phyloP scores from a whole-genome alignment of 1,140 invertebrate genomes.

The Camponotus pennsylvanicus region DNA sequence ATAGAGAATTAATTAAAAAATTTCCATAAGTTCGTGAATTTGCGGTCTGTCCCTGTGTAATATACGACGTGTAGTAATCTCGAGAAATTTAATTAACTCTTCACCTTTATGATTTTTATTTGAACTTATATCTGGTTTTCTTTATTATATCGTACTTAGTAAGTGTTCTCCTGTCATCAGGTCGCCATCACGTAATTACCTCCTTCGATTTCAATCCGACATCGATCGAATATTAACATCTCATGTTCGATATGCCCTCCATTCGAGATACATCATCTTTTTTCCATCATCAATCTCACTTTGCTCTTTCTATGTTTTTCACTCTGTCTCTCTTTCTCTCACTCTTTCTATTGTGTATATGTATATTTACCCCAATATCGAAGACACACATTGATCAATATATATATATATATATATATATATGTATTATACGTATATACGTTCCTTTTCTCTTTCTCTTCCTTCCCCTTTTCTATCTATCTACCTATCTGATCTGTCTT shows the following conservation, averaged over 20 bases:
- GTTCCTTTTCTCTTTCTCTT: conserved; percentile 53
- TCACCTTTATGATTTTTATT: conserved; percentile 46
- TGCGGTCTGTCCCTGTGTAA: neutral
- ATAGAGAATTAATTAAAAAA: conserved; percentile 2
- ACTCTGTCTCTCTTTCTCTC: neutral
- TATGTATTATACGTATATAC: conserved; percentile 18
- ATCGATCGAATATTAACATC: conserved; percentile 18
- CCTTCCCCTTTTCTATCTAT: conserved; percentile 64
- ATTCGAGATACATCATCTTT: conserved; percentile 39
- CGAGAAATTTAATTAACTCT: conserved; percentile 26
- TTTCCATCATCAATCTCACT: conserved; percentile 24
- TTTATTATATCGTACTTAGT: conserved; percentile 28
- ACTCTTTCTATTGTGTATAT: conserved; percentile 35
- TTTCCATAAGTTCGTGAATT: neutral
- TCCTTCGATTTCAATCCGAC: conserved; percentile 34
- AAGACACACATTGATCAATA: conserved; percentile 26
- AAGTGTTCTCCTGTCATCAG: conserved; percentile 13
- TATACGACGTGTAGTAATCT: conserved; percentile 33
- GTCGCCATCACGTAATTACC: conserved; percentile 19
- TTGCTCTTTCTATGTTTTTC: conserved; percentile 31
- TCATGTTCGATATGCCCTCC: conserved; percentile 24
- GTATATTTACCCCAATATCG: conserved; percentile 26
- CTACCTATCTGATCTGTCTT: conserved; percentile 58
- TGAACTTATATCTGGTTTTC: conserved; percentile 43
- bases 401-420: conserved; percentile 35